Conservation (phyloP, 2,113 vertebrate species). For the Elgaria multicarinata region DNA sequence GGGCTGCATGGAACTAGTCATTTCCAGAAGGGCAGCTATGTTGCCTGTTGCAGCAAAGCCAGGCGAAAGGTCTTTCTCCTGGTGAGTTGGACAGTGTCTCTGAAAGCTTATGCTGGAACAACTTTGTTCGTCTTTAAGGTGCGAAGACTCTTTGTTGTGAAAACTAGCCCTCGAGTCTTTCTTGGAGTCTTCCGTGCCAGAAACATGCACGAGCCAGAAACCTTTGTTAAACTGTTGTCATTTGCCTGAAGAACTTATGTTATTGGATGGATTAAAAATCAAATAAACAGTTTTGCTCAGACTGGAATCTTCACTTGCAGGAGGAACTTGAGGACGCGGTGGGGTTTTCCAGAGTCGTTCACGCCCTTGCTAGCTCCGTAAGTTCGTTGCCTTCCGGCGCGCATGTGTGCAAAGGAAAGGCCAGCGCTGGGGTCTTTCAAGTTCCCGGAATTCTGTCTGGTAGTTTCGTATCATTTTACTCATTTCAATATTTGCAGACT, state of each 20-base stretch:
- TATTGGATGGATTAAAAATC: too few species aligned
- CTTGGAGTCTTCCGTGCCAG: too few species aligned
- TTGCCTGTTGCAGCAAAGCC: not conserved
- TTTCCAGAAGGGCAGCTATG: too few species aligned
- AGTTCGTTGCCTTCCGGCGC: slow-evolving; percentile 62
- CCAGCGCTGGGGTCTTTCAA: not conserved
- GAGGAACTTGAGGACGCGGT: slow-evolving; percentile 95
- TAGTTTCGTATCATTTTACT: not conserved
- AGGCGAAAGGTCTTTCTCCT: too few species aligned
- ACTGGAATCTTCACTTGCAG: slow-evolving; percentile 69
- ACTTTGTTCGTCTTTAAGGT: too few species aligned
- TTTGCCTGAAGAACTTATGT: too few species aligned
- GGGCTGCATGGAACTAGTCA: accelerated
- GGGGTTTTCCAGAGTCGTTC: slow-evolving; percentile 94
- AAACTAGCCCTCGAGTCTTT: too few species aligned
- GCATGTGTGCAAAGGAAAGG: too few species aligned
- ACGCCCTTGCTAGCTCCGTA: slow-evolving; percentile 95
- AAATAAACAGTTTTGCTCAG: not conserved
- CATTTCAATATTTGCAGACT: not conserved
- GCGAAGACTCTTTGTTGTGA: too few species aligned
- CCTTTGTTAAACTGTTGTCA: not conserved
- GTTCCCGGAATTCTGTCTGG: not conserved
- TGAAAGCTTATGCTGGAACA: too few species aligned
- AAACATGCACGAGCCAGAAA: too few species aligned
- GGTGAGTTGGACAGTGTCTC: too few species aligned